Conservation (phyloP, 2,113 vertebrate genomes). For the Pterocles gutturalis region DNA sequence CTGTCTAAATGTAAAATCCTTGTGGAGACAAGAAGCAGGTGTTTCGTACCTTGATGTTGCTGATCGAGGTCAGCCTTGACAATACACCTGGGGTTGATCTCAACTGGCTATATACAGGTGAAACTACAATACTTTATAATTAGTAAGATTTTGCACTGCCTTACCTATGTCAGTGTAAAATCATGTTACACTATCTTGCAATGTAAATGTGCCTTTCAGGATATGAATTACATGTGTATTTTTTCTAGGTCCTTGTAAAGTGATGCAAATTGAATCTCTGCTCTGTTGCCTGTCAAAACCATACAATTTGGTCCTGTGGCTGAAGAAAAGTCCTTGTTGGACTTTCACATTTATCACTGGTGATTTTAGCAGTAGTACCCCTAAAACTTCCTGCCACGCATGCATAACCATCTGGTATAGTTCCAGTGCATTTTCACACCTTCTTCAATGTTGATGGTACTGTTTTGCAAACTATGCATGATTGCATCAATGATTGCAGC, state of each 20-base stretch:
- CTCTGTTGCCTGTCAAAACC: not conserved
- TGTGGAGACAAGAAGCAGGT: not conserved
- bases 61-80: not conserved
- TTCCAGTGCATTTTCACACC: not conserved
- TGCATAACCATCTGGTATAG: conserved; percentile 35
- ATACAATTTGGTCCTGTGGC: not conserved
- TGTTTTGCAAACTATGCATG: not conserved
- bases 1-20: conserved; percentile 16
- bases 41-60: not conserved
- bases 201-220: conserved; percentile 10
- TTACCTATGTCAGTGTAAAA: conserved; percentile 1
- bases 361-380: not conserved
- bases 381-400: conserved; percentile 21
- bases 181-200: not conserved
- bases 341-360: not conserved
- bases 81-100: not conserved
- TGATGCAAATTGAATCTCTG: not conserved
- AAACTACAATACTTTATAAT: conserved; percentile 13
- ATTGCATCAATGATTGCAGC: not conserved
- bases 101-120: not conserved
- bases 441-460: not conserved
- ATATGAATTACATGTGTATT: not conserved
- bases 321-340: conserved; percentile 25
- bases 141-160: not conserved
- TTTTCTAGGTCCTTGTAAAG: not conserved